Evolutionary conservation across 2,888 invertebrate species (phyloP).

Genomic region (Troides aeacus): DNA sequence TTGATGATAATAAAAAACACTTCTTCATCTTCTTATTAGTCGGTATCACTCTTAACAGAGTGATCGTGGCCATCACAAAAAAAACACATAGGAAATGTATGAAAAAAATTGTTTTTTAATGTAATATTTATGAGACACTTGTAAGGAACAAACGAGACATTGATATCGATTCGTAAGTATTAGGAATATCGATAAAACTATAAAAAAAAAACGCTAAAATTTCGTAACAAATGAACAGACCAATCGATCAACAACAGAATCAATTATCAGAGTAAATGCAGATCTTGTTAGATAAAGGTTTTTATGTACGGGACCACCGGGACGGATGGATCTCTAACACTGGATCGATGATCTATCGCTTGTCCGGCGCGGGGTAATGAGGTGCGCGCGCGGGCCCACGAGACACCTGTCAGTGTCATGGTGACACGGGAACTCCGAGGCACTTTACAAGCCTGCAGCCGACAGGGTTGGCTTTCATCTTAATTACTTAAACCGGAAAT

Average conservation of each 20-base stretch:
- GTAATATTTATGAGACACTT: background rate
- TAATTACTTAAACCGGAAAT: background rate
- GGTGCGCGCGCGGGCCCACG: constrained; percentile 59
- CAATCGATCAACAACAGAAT: constrained; percentile 47
- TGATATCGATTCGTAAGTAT: background rate
- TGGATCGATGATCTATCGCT: constrained; percentile 73
- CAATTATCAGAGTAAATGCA: constrained; percentile 58
- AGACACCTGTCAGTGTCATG: constrained; percentile 76
- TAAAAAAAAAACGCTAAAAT: constrained; percentile 12
- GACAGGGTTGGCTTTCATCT: constrained; percentile 28
- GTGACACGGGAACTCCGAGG: constrained; percentile 70
- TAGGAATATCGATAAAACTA: background rate
- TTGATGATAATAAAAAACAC: no score
- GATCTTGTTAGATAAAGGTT: constrained; percentile 53
- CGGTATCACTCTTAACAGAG: no score
- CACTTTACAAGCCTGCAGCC: constrained; percentile 55
- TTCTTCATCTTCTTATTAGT: no score
- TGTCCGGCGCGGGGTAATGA: constrained; percentile 47
- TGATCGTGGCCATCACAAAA: no score
- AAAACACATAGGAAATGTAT: no score
- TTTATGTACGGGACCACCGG: constrained; percentile 59
- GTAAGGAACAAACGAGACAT: background rate
- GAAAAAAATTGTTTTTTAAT: background rate
- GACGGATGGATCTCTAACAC: constrained; percentile 63
- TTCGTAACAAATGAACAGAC: constrained; percentile 37